Evolutionary conservation across 1,140 invertebrate genomes (phyloP).

Genomic region (Ooceraea biroi): DNA sequence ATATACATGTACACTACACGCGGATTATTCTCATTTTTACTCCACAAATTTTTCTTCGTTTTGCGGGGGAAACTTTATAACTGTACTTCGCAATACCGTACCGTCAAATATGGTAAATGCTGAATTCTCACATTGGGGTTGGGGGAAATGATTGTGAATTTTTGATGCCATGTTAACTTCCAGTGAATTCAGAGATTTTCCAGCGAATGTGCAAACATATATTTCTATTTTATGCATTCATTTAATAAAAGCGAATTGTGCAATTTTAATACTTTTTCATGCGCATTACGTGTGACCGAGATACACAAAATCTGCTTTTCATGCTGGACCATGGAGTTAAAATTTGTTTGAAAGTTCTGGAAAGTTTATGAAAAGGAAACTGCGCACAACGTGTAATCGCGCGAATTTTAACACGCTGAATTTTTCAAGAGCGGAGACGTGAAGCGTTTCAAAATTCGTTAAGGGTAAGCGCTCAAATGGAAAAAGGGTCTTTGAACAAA

Average conservation of each 20-base stretch:
- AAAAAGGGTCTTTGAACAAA: neutral
- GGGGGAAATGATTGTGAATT: neutral
- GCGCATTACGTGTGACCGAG: neutral
- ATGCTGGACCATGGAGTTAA: neutral
- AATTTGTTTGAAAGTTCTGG: neutral
- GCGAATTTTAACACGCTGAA: neutral
- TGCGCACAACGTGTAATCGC: too few relatives aligned
- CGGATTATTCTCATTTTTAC: neutral
- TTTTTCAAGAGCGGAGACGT: neutral
- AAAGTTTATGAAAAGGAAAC: neutral
- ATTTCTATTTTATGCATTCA: neutral
- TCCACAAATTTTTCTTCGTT: conserved; percentile 3
- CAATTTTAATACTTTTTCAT: neutral
- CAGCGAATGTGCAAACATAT: neutral
- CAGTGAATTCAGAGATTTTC: too few relatives aligned
- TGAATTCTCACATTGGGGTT: neutral
- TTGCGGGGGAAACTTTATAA: conserved; percentile 13
- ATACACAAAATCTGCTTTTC: neutral
- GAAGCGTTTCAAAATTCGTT: neutral
- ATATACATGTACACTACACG: too few relatives aligned
- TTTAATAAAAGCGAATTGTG: conserved; percentile 3
- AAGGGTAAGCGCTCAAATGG: neutral
- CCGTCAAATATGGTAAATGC: neutral
- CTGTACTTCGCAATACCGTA: neutral
- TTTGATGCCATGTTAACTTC: neutral